Conservation (phyloP, 2,797 vertebrate species). For the Megaceryle alcyon region DNA sequence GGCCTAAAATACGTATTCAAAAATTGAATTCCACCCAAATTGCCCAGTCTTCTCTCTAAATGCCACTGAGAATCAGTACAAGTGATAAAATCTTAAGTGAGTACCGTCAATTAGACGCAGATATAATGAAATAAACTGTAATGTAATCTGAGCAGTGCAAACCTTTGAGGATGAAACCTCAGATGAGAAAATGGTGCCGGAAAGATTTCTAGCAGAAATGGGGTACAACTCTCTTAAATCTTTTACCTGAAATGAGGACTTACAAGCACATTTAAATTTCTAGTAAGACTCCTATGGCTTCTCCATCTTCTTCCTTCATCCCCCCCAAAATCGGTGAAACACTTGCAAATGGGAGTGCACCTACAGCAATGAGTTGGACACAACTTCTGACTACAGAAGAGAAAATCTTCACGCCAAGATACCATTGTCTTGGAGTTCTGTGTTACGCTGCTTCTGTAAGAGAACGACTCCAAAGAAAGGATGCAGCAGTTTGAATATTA, state of each 20-base stretch:
- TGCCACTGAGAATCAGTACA: slow-evolving; percentile 37
- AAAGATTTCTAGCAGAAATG: not conserved
- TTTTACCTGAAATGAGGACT: not conserved
- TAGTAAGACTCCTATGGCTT: not conserved
- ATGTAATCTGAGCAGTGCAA: not conserved
- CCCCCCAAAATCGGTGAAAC: not conserved
- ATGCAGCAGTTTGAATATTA: slow-evolving; percentile 28
- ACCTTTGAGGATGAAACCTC: not conserved
- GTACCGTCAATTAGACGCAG: slow-evolving; percentile 67
- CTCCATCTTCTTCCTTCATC: not conserved
- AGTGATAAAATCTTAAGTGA: slow-evolving; percentile 64
- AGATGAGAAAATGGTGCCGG: not conserved
- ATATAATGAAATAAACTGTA: slow-evolving; percentile 60
- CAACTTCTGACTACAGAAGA: not conserved
- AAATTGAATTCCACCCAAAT: slow-evolving; percentile 66
- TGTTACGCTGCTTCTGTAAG: not conserved
- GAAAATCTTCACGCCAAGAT: not conserved
- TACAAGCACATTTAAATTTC: not conserved
- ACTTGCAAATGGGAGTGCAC: not conserved
- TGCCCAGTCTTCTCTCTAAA: slow-evolving; percentile 43
- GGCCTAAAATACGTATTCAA: slow-evolving; percentile 53
- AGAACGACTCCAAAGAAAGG: not conserved
- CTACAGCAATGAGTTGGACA: not conserved
- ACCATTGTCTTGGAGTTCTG: not conserved
- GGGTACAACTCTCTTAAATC: not conserved